These are phyloP conservation scores for Muscicapa adusta DNA, from an alignment of 2,113 vertebrate species.

Conservation along the genomic window DNA sequence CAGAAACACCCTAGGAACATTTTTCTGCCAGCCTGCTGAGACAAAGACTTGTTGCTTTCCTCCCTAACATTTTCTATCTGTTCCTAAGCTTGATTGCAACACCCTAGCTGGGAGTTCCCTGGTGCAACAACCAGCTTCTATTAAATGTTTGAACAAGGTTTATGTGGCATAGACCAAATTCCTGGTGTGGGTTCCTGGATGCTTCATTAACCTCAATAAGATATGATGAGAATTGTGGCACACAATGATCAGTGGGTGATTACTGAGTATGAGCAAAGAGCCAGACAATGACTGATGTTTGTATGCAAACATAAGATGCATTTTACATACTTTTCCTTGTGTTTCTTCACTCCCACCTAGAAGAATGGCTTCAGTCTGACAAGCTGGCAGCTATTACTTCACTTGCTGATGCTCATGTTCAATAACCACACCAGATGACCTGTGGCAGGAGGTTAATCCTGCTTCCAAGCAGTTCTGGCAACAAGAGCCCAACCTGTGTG, in stretches of 20 bases:
- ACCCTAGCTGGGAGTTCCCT: background rate
- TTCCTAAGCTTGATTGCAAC: background rate
- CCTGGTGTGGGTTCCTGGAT: background rate
- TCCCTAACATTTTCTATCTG: rapidly evolving
- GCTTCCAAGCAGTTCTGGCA: background rate
- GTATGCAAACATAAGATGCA: background rate
- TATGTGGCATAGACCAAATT: background rate
- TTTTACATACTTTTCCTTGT: background rate
- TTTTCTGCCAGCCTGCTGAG: background rate
- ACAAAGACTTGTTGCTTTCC: background rate
- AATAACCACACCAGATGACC: background rate
- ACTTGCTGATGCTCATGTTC: background rate
- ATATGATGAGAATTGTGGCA: background rate
- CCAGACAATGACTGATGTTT: background rate
- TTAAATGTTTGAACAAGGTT: background rate
- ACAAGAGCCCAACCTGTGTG: background rate
- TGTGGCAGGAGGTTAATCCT: background rate
- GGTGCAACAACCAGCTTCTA: background rate
- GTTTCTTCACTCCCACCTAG: background rate
- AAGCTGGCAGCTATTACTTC: background rate
- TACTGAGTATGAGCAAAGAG: background rate
- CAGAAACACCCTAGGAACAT: background rate
- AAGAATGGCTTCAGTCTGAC: background rate
- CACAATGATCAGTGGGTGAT: background rate
- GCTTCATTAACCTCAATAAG: background rate